These are phyloP conservation scores for Melanargia galathea DNA, from an alignment of 2,888 invertebrate species.

Conservation along the genomic window DNA sequence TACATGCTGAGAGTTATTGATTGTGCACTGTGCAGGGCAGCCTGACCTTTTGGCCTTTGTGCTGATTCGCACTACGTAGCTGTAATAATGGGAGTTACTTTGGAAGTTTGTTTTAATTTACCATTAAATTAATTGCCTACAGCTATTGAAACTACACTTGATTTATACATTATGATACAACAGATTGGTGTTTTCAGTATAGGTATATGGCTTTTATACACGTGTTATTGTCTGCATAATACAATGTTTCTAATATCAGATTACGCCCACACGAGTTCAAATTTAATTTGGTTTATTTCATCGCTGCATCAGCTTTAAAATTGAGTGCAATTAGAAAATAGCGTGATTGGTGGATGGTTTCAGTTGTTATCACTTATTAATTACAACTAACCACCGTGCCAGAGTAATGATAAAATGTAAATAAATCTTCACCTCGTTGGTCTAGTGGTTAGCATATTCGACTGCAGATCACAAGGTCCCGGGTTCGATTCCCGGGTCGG, in stretches of 20 bases:
- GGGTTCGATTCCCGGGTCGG: no score
- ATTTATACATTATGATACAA: neutral
- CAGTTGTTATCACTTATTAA: no score
- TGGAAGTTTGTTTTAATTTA: constrained; percentile 3
- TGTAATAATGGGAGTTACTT: neutral
- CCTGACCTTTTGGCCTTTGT: constrained; percentile 35
- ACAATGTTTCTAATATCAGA: neutral
- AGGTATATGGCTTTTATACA: neutral
- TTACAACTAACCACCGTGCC: no score
- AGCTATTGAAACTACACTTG: neutral
- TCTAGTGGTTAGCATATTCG: no score
- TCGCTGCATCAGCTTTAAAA: neutral
- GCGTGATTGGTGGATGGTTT: no score
- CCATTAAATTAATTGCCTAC: neutral
- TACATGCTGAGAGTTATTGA: constrained; percentile 30
- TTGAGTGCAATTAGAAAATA: neutral
- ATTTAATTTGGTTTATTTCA: neutral
- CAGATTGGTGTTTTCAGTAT: no score
- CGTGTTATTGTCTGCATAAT: neutral
- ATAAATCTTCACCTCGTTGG: no score
- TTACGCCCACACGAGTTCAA: neutral
- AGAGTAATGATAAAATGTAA: no score
- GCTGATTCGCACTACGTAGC: constrained; percentile 22
- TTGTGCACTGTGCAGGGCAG: constrained; percentile 33
- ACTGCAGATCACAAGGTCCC: no score